phyloP scores from a whole-genome alignment of 2,113 vertebrate genomes.

The Lagopus muta region DNA sequence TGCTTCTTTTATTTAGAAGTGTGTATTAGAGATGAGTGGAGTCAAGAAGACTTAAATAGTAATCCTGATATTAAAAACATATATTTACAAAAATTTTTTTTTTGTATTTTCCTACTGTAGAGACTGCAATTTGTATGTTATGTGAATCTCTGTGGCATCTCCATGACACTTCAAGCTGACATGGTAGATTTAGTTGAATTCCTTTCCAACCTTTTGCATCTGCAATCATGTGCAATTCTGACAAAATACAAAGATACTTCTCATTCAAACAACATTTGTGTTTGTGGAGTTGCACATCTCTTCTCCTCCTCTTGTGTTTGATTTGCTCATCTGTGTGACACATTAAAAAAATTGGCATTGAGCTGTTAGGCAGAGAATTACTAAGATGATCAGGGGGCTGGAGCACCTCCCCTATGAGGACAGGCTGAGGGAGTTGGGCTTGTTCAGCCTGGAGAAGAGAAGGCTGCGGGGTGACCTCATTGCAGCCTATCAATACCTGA shows the following conservation, averaged over 20 bases:
- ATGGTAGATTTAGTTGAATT: background rate
- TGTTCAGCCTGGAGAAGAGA: too few relatives aligned
- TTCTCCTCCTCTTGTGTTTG: background rate
- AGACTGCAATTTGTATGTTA: background rate
- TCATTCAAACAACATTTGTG: rapidly evolving
- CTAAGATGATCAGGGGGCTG: too few relatives aligned
- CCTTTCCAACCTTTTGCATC: background rate
- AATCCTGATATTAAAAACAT: background rate
- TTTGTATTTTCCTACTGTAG: background rate
- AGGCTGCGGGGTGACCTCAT: too few relatives aligned
- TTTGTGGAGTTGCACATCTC: background rate
- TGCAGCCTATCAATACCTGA: too few relatives aligned
- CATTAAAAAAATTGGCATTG: background rate
- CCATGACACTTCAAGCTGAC: background rate
- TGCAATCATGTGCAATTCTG: background rate
- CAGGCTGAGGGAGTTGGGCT: too few relatives aligned
- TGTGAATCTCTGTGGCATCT: background rate
- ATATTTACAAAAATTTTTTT: background rate
- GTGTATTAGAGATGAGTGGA: too few relatives aligned
- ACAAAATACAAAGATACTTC: background rate
- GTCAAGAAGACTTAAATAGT: background rate
- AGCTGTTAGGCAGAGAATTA: background rate
- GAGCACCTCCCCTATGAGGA: too few relatives aligned
- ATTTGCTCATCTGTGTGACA: background rate
- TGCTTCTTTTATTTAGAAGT: background rate